Conservation (phyloP, 2,113 vertebrate species). For the Hystrix cristata region DNA sequence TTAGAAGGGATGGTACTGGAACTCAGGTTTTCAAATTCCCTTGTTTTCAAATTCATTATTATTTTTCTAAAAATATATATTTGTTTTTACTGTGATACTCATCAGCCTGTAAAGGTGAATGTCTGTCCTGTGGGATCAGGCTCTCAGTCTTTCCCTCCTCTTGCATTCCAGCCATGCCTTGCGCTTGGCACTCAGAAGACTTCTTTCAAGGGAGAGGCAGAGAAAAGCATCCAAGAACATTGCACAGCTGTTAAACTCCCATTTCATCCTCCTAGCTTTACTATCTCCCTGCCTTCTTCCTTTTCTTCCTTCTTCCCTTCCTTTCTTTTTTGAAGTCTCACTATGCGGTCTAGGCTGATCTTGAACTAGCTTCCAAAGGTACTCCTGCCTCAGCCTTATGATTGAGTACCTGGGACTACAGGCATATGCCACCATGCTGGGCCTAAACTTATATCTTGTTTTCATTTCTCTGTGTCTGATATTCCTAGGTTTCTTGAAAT, state of each 20-base stretch:
- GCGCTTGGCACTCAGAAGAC: not conserved
- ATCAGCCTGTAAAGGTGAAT: not conserved
- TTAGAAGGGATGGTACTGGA: not conserved
- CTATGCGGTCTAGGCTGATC: not conserved
- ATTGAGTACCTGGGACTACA: too few species aligned
- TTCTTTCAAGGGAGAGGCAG: not conserved
- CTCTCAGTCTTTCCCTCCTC: not conserved
- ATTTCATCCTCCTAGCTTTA: not conserved
- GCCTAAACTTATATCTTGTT: not conserved
- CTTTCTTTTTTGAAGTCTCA: not conserved
- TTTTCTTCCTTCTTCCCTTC: not conserved
- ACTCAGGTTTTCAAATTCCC: not conserved
- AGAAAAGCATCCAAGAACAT: not conserved
- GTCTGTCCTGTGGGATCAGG: not conserved
- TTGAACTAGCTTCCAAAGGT: not conserved
- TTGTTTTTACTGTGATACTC: not conserved
- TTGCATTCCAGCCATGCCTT: not conserved
- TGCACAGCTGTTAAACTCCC: not conserved
- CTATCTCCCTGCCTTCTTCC: not conserved
- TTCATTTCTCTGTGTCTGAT: not conserved
- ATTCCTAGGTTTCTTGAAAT: not conserved
- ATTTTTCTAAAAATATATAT: not conserved
- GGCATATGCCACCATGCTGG: accelerated
- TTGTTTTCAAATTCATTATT: not conserved
- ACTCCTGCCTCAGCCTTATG: not conserved